Conservation (phyloP, 1,140 invertebrate genomes). For the Bombus consobrinus region DNA sequence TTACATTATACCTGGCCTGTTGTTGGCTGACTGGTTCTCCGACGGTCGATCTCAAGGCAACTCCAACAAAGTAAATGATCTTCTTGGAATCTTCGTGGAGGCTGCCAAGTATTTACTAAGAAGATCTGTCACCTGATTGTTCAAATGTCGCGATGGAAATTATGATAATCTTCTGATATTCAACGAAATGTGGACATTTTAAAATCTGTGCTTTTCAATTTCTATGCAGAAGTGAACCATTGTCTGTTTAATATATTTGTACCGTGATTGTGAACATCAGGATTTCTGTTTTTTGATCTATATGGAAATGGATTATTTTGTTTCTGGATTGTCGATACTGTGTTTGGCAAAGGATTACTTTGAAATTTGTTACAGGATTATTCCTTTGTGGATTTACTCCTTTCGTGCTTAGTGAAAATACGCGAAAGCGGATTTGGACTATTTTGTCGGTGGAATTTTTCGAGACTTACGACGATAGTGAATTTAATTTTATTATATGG, state of each 20-base stretch:
- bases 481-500: not conserved
- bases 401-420: not conserved
- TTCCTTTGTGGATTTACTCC: not conserved
- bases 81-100: not conserved
- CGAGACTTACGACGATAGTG: no score
- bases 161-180: not conserved
- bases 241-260: not conserved
- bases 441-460: not conserved
- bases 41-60: not conserved
- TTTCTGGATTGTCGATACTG: not conserved
- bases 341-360: not conserved
- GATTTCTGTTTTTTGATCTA: not conserved
- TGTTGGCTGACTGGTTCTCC: not conserved
- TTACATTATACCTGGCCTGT: not conserved
- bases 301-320: not conserved
- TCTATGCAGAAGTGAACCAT: no score
- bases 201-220: no score
- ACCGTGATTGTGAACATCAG: no score
- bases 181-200: no score
- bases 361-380: not conserved
- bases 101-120: not conserved
- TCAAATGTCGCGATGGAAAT: not conserved
- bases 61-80: constrained; percentile 29
- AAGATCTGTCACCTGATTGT: not conserved
- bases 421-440: not conserved